A percentile compares a stretch with the other conserved stretches of the same genome.
phyloP scores from a whole-genome alignment of 2,113 vertebrate genomes.

The Muntiacus reevesi region DNA sequence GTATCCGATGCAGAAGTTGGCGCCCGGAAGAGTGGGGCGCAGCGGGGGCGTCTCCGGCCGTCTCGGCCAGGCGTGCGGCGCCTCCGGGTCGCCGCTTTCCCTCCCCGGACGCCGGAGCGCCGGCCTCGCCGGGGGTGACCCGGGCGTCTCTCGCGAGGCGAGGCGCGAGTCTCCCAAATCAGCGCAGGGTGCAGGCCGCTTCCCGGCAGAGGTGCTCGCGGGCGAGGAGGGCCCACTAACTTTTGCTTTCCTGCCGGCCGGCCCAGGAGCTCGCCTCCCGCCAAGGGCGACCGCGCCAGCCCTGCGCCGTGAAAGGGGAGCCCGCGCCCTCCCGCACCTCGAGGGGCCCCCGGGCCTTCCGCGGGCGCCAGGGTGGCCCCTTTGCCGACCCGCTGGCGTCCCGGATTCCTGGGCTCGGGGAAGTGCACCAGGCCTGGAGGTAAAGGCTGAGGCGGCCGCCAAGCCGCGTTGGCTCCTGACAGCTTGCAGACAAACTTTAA shows the following conservation, averaged over 20 bases:
- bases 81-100: background rate
- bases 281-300: background rate
- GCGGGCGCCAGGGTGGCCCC: background rate
- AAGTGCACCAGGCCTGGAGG: background rate
- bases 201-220: background rate
- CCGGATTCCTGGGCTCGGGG: background rate
- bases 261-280: background rate
- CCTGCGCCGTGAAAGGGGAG: background rate
- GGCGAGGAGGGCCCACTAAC: background rate
- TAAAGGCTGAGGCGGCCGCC: background rate
- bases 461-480: background rate
- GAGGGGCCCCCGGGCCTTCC: background rate
- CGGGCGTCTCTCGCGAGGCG: background rate
- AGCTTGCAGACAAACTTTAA: conserved; percentile 36
- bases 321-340: background rate
- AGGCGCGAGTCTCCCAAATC: background rate
- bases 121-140: background rate
- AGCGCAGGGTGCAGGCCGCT: background rate
- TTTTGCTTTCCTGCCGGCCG: background rate
- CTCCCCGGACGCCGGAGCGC: background rate
- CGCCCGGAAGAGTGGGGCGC: background rate
- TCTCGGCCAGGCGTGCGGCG: background rate
- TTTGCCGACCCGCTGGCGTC: background rate
- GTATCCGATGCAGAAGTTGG: conserved; percentile 26
- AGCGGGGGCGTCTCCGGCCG: background rate